Evolutionary conservation across 2,888 invertebrate species (phyloP).

Genomic region (Hylaea fasciaria): DNA sequence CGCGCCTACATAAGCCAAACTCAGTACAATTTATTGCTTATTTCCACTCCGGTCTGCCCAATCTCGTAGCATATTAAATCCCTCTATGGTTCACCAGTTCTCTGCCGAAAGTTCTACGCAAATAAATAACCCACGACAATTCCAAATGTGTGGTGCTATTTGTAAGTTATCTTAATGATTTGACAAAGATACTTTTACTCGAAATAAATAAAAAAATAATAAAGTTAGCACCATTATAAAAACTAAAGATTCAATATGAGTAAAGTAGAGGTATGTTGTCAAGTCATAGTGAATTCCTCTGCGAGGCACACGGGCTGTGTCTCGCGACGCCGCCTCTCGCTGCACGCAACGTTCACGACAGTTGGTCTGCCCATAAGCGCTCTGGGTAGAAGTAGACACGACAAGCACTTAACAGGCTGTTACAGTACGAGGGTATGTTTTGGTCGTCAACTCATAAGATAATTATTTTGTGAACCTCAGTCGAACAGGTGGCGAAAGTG

Average conservation of each 20-base stretch:
- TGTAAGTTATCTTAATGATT: constrained; percentile 60
- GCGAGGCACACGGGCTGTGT: constrained; percentile 33
- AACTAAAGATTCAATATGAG: background rate
- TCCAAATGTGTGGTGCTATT: constrained; percentile 31
- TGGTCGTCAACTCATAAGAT: constrained; percentile 69
- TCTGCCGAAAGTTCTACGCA: constrained; percentile 44
- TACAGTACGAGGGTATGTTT: constrained; percentile 70
- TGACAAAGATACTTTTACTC: constrained; percentile 52
- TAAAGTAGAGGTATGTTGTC: constrained; percentile 46
- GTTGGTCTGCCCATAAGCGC: constrained; percentile 45
- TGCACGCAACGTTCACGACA: constrained; percentile 23
- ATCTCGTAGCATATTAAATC: constrained; percentile 18
- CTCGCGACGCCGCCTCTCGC: constrained; percentile 27
- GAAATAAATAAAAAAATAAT: background rate
- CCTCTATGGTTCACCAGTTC: constrained; percentile 45
- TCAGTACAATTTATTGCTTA: constrained; percentile 6
- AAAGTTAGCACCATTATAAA: background rate
- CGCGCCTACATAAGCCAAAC: background rate
- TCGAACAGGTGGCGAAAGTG: constrained; percentile 99
- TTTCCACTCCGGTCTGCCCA: constrained; percentile 19
- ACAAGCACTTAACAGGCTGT: constrained; percentile 35
- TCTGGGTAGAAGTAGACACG: constrained; percentile 56
- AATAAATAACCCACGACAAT: constrained; percentile 19
- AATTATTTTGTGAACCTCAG: constrained; percentile 87
- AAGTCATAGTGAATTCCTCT: constrained; percentile 44